phyloP scores from a whole-genome alignment of 2,113 vertebrate genomes.

The Cygnus atratus region DNA sequence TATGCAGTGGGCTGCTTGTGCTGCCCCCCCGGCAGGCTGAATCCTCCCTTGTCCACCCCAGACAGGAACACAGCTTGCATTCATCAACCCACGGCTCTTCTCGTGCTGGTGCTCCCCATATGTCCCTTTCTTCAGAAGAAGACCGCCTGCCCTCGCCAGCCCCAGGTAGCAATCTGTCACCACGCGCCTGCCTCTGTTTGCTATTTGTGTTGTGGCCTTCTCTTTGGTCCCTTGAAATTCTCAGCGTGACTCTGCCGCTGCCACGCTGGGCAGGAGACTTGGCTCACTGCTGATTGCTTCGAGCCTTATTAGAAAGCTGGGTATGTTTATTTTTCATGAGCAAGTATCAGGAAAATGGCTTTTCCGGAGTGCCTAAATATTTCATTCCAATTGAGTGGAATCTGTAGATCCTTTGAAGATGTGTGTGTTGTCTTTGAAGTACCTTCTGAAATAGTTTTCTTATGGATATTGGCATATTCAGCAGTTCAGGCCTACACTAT shows the following conservation, averaged over 20 bases:
- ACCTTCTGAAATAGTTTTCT: constrained; percentile 9
- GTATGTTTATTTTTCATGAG: constrained; percentile 36
- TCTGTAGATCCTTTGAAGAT: not conserved
- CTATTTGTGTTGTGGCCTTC: not conserved
- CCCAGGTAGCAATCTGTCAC: not conserved
- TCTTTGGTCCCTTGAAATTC: constrained; percentile 13
- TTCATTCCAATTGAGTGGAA: not conserved
- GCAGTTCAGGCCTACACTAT: not conserved
- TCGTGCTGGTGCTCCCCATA: not conserved
- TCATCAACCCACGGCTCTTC: not conserved
- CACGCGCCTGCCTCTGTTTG: not conserved
- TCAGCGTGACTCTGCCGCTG: accelerated
- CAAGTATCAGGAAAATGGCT: not conserved
- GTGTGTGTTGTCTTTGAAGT: not conserved
- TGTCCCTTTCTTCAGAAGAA: not conserved
- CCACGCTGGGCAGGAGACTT: not conserved
- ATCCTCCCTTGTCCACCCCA: not conserved
- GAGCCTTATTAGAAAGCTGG: not conserved
- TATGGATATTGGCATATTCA: constrained; percentile 22
- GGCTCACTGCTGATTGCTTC: not conserved
- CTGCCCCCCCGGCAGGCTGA: not conserved
- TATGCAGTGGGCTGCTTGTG: not conserved
- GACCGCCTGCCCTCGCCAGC: not conserved
- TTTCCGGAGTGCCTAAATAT: not conserved
- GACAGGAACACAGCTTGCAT: not conserved